A percentile compares a stretch with the other conserved stretches of the same genome.
phyloP scores from a whole-genome alignment of 2,888 invertebrate genomes.

The Blera fallax region DNA sequence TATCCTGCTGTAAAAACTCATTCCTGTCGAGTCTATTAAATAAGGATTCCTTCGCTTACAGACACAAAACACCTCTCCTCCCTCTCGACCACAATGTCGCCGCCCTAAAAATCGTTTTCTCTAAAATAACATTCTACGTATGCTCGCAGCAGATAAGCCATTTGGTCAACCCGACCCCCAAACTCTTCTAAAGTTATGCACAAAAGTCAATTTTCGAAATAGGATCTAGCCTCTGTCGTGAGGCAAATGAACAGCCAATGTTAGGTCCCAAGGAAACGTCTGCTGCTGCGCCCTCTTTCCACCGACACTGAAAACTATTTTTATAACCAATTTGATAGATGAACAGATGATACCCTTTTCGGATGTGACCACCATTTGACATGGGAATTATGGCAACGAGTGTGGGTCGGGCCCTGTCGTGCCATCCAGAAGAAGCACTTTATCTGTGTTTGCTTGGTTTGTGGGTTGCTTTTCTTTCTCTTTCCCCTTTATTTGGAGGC shows the following conservation, averaged over 20 bases:
- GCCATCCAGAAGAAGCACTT: not conserved
- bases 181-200: constrained; percentile 26
- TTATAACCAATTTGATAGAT: constrained; percentile 44
- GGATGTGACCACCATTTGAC: constrained; percentile 45
- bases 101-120: constrained; percentile 14
- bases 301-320: constrained; percentile 42
- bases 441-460: not conserved
- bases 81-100: not conserved
- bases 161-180: constrained; percentile 14
- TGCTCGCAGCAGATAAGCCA: constrained; percentile 46
- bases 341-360: constrained; percentile 48
- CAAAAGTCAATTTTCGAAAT: constrained; percentile 47
- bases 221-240: not conserved
- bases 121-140: constrained; percentile 9
- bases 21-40: not conserved
- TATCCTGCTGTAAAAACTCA: not conserved
- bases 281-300: not conserved
- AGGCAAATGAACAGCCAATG: not conserved
- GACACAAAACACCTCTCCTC: not conserved
- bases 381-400: constrained; percentile 16
- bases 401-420: not conserved
- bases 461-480: not conserved
- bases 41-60: not conserved
- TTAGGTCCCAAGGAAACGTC: not conserved
- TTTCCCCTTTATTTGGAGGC: constrained; percentile 3